Base-by-base conservation (phyloP, 2,888 invertebrate genomes). In the Eutolmus rufibarbis region DNA sequence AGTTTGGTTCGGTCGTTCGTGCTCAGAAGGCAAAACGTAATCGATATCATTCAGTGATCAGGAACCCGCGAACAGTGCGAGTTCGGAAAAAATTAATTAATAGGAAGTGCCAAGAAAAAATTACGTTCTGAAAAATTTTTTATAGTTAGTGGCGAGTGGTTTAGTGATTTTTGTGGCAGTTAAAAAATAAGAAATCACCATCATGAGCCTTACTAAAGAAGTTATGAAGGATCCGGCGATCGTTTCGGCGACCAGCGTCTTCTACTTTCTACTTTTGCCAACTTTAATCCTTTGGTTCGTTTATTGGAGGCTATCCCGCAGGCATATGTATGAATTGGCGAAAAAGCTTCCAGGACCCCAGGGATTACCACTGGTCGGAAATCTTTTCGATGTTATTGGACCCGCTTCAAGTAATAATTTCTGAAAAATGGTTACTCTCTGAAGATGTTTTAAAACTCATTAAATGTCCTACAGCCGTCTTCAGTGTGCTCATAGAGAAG, bases 251-350 rank as follows among this genome's bases (percentile, higher is more conserved):
- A 95, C 95, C 87, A 95, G 94, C 89, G 93, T 96, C 88, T 96
- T 97, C 91, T 95, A 96, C 90, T 94, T 95, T 88, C 94, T 97
- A n/a, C 92, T 97, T 78, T 91, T 96, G 28, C 96, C 96, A 66
- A 95, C 96, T 0, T 37, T 96, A 51, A 92, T 95, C 3, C 93
- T 97, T 81, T 96, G 95, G 94, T 95, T 95, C 91, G 93, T 95
- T 40, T 97, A 97, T 92, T 97, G 96, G 95, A 94, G 95, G 79
- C 93, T 96, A 90, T 96, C 96, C 12, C 94, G 96, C n/a, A 94
- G 95, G 57, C 95, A 95, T 90, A 90, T 97, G 91, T 93, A 95
- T 88, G 95, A 96, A 90, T 93, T 97, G 86, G 96, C 96, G 1
- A 95, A 94, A 0, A 95, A 95, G 90, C 91, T 97, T 74, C 95